Base-by-base conservation (phyloP, 1,140 invertebrate species). In the Drosophila takahashii region DNA sequence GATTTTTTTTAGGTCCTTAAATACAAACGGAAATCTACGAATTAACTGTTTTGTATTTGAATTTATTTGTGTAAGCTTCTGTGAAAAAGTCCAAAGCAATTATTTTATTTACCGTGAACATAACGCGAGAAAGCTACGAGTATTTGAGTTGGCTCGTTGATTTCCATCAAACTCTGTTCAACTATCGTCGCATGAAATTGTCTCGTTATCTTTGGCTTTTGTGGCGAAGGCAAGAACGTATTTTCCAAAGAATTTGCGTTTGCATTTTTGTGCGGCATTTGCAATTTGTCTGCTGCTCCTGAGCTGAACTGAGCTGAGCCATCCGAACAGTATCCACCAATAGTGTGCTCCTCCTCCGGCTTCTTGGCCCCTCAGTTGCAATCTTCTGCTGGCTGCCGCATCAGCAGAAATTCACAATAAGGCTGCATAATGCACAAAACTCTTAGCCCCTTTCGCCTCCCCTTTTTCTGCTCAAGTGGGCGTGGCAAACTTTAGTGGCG, bases 181-280 rank as follows among this genome's bases (percentile, higher is more conserved):
- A 67, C 64, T 67, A 67, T 42, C 48, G 51, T 66, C 73, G 60
- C 72, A 77, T 67, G 72, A 77, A 77, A 77, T 77, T 77, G 74
- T 77, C 74, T 77, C 72, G 74, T 77, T 77, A 77, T 77, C 74
- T 77, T 77, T 77, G 62, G 74, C 62, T 77, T 77, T 69, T 76
- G 74, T 69, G 61, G 74, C 36, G 22, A 58, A 76, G 59, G 36
- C 64, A 56, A 41, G 36, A 65, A 66, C 74, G 72, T 76, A 76
- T 76, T 76, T 76, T 76, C 53, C 57, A 34, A 69, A 53, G 74
- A 76, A 77, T 77, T 77, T 77, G 72, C 74, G 72, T 59, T 77
- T 70, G 75, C 75, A 77, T 70, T 77, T 50, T 77, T 77, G 62
- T 77, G 75, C 75, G 74, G 73, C 64, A 77, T 77, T 77, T 77